A percentile compares a stretch with the other conserved stretches of the same genome.
These are phyloP conservation scores for Drosophila prosaltans DNA, from an alignment of 1,140 invertebrate genomes.

Conservation along the genomic window DNA sequence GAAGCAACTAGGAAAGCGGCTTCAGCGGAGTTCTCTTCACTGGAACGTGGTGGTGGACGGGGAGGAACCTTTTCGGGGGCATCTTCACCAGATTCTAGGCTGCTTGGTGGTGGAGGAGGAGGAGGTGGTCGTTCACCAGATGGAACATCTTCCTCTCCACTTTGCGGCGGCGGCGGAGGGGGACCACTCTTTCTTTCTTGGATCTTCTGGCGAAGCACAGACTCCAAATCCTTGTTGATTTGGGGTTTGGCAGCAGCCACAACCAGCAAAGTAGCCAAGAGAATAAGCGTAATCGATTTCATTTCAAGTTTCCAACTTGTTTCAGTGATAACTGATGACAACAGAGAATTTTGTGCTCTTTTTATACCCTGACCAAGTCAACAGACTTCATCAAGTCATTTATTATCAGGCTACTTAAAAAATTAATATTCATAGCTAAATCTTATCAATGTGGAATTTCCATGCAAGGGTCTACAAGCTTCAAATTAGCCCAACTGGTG, in stretches of 20 bases:
- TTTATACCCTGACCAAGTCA: neutral
- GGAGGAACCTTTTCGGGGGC: neutral
- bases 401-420: conserved; percentile 2
- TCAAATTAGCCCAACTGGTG: neutral
- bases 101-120: neutral
- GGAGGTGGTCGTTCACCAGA: neutral
- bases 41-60: neutral
- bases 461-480: neutral
- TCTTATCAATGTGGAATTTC: conserved; percentile 3
- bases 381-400: neutral
- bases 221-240: conserved; percentile 4
- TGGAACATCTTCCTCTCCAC: neutral
- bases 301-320: neutral
- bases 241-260: conserved; percentile 4
- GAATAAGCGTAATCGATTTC: neutral
- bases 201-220: neutral
- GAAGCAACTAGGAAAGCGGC: too few relatives aligned
- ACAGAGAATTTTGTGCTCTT: neutral
- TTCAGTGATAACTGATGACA: conserved; percentile 1
- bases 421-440: neutral
- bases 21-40: too few relatives aligned
- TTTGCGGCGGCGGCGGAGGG: neutral
- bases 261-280: neutral
- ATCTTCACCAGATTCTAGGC: neutral
- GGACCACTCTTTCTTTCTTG: neutral